phyloP scores from a whole-genome alignment of 2,797 vertebrate genomes.

The Sebastolobus alascanus region DNA sequence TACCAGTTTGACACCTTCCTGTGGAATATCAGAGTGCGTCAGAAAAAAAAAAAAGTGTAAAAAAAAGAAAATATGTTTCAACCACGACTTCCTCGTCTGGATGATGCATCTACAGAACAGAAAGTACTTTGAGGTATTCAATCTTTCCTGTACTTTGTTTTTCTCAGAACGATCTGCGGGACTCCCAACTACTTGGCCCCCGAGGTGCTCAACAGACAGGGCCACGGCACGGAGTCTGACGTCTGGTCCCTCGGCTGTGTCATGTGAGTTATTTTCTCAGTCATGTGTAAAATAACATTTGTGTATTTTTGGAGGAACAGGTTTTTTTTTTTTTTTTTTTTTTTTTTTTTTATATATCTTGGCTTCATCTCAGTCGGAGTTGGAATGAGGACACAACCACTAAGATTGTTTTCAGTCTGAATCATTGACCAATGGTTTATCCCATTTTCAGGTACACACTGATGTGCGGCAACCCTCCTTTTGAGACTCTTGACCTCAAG shows the following conservation, averaged over 20 bases:
- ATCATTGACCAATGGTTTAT: slow-evolving; percentile 8
- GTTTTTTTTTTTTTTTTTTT: too few relatives aligned
- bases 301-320: neutral
- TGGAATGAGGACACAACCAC: neutral
- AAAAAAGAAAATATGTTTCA: neutral
- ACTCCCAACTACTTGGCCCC: slow-evolving; percentile 99
- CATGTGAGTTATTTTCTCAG: slow-evolving; percentile 83
- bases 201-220: slow-evolving; percentile 96
- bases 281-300: neutral
- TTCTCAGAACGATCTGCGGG: slow-evolving; percentile 95
- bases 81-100: neutral
- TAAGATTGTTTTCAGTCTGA: neutral
- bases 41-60: neutral
- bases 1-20: slow-evolving; percentile 63
- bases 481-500: slow-evolving; percentile 97
- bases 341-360: too few relatives aligned
- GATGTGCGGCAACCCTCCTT: slow-evolving; percentile 96
- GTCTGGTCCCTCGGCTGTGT: slow-evolving; percentile 99
- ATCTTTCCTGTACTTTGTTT: neutral
- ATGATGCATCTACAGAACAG: neutral
- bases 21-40: slow-evolving; percentile 59
- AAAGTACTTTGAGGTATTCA: neutral
- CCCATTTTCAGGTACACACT: slow-evolving; percentile 91
- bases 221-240: slow-evolving; percentile 95
- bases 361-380: neutral